Evolutionary conservation across 1,140 invertebrate species (phyloP), one percentile per base, ranked within the genome.

Genomic region (Cecropterus lyciades): DNA sequence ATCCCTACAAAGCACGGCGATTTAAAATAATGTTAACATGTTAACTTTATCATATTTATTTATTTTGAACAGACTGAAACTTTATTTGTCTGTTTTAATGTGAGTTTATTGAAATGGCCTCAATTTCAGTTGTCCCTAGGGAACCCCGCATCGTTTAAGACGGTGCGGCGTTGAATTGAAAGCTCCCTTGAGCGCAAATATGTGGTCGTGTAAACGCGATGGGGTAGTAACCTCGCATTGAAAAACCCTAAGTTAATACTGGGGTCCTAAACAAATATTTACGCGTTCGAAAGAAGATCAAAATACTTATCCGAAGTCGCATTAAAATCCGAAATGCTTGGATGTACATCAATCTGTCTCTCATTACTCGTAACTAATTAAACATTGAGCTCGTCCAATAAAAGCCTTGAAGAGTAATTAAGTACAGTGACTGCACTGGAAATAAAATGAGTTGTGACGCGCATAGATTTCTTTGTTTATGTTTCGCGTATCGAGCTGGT

Each of bases 381-480:
- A 75, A 67, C 49, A 68, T 57, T 55, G 67, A 69, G 59, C 51
- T 64, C 56, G 62, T 48, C 48, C 57, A 69, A 75, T 80, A 73
- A 82, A 77, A 69, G 56, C 67, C 69, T 74, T 53, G 42, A 55
- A 66, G 68, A 42, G 57, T 69, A 73, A 72, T 77, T 80, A 80
- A 78, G 69, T 75, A 69, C 73, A 72, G 66, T 67, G 65, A 69
- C 59, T 71, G 59, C 57, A 74, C 71, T 73, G 72, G 71, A 78
- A 76, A 72, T 69, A 73, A 73, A 60, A 59, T 69, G 67, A 46
- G 20, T 63, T 62, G 48, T 67, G 67, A 78, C 62, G 72, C 72
- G 68, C 66, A 69, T 68, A 75, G 71, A 80, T 82, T 79, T 77
- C 69, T 66, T 75, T 72, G 71, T 79, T 82, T 80, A 80, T 73